Conservation (phyloP, 2,888 invertebrate genomes). For the Ceramica pisi region DNA sequence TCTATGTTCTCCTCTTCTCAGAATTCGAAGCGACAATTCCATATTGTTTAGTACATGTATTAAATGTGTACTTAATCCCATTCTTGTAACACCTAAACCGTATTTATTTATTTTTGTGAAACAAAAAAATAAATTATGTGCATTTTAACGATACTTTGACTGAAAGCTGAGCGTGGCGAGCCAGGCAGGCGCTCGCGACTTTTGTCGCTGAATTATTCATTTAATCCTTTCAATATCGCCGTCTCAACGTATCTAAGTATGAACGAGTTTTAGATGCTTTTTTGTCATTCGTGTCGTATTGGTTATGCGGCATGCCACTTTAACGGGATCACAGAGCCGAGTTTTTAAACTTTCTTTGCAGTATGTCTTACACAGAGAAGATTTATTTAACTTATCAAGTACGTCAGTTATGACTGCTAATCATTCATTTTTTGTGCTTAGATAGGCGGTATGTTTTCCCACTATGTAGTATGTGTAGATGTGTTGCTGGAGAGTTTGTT, state of each 20-base stretch:
- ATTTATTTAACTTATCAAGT: conserved; percentile 20
- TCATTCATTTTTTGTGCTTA: neutral
- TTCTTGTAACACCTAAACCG: conserved; percentile 52
- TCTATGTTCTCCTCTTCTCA: neutral
- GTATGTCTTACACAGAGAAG: neutral
- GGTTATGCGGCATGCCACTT: conserved; percentile 63
- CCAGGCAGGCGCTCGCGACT: conserved; percentile 79
- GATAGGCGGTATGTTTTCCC: neutral
- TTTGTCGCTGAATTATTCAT: conserved; percentile 84
- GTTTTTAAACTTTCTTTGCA: conserved; percentile 43
- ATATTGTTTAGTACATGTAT: conserved; percentile 9
- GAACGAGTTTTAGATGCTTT: conserved; percentile 71
- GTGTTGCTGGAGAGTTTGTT: too few relatives aligned
- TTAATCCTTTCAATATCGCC: conserved; percentile 86
- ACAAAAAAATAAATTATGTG: conserved; percentile 81
- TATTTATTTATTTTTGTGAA: conserved; percentile 69
- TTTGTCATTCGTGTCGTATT: conserved; percentile 74
- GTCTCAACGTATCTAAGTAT: conserved; percentile 74
- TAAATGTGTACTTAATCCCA: conserved; percentile 28
- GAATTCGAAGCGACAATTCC: neutral
- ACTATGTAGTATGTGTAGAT: too few relatives aligned
- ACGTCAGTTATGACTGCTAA: neutral
- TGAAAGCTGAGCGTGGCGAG: conserved; percentile 77
- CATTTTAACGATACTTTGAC: conserved; percentile 82
- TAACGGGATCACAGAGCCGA: conserved; percentile 56